These are phyloP conservation scores for Chironomus tepperi DNA, from an alignment of 1,140 invertebrate species.

Conservation along the genomic window DNA sequence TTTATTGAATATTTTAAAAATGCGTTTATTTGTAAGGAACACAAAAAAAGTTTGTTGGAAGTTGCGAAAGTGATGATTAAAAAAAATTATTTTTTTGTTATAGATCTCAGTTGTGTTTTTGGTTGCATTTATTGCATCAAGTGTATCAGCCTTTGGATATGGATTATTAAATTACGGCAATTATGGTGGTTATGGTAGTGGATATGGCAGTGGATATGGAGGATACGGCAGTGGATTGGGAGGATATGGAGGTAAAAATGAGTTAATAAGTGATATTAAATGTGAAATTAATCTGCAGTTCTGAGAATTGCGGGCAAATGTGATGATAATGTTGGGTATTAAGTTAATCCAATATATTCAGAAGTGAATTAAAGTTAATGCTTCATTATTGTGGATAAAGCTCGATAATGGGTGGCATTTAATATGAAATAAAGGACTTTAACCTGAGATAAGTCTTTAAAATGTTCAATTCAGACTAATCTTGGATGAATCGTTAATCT, in stretches of 20 bases:
- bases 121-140: background rate
- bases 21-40: slow-evolving; percentile 22
- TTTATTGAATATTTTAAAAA: slow-evolving; percentile 3
- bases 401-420: too few species aligned
- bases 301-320: too few species aligned
- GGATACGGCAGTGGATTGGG: background rate
- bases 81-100: background rate
- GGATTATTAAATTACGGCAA: background rate
- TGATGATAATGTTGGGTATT: too few species aligned
- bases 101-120: background rate
- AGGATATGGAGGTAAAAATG: slow-evolving; percentile 2
- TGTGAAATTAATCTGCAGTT: too few species aligned
- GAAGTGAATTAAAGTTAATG: too few species aligned
- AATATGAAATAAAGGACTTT: too few species aligned
- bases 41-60: background rate
- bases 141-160: slow-evolving; percentile 9
- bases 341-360: too few species aligned
- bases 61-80: background rate
- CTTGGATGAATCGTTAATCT: too few species aligned
- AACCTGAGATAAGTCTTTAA: too few species aligned
- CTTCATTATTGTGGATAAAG: too few species aligned
- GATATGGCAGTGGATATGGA: background rate
- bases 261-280: too few species aligned
- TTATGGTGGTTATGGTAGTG: background rate
- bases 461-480: too few species aligned